Percentiles rank a stretch among this genome's conserved stretches.
These are phyloP conservation scores for Melipona bicolor DNA, from an alignment of 2,888 invertebrate genomes.

Conservation along the genomic window DNA sequence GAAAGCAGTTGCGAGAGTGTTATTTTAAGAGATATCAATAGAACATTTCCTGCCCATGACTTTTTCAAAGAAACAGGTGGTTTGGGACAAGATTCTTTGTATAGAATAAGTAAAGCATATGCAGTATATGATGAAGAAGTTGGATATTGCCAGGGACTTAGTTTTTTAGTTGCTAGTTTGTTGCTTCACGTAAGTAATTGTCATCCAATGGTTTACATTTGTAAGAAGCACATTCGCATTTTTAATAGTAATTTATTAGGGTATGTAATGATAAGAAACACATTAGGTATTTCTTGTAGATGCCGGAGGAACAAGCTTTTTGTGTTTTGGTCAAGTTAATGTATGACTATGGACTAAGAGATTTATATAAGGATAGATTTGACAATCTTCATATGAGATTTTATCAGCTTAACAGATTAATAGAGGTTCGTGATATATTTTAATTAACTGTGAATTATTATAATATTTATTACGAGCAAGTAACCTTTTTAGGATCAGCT, in stretches of 20 bases:
- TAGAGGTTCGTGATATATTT: constrained; percentile 88
- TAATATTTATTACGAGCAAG: neutral
- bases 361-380: constrained; percentile 98
- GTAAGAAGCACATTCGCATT: neutral
- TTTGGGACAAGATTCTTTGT: constrained; percentile 97
- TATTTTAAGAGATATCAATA: constrained; percentile 97
- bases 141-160: constrained; percentile 99
- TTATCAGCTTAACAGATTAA: constrained; percentile 96
- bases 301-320: constrained; percentile 99
- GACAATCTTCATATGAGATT: constrained; percentile 97
- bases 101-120: constrained; percentile 98
- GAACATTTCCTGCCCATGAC: constrained; percentile 99
- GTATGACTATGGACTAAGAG: constrained; percentile 97
- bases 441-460: neutral
- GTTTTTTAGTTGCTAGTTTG: constrained; percentile 98
- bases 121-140: constrained; percentile 99
- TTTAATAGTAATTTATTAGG: constrained; percentile 27
- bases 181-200: constrained; percentile 93
- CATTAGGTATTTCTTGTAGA: constrained; percentile 86
- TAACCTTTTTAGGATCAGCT: constrained; percentile 89
- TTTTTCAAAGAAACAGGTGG: constrained; percentile 98
- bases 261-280: constrained; percentile 51
- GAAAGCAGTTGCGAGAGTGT: constrained; percentile 97
- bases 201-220: constrained; percentile 4
- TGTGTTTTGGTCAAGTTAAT: constrained; percentile 98